Conservation (phyloP, 2,888 invertebrate species). For the Mesorhabditis sp. region DNA sequence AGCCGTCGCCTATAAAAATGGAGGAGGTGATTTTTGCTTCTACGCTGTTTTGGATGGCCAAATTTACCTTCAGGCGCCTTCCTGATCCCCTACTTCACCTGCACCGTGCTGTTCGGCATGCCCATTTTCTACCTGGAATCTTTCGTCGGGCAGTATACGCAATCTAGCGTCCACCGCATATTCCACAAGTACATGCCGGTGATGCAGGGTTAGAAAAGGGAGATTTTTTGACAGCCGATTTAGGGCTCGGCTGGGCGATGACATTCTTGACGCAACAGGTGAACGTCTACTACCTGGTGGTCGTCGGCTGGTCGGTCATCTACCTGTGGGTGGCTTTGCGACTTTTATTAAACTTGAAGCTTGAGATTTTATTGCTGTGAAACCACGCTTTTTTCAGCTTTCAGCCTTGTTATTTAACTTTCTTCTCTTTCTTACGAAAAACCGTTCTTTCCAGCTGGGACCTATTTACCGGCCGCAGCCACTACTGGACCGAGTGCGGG, state of each 20-base stretch:
- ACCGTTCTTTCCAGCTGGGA: neutral
- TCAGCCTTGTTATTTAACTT: too few relatives aligned
- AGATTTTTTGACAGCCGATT: neutral
- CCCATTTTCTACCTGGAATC: constrained; percentile 58
- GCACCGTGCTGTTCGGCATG: constrained; percentile 57
- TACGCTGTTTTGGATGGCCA: too few relatives aligned
- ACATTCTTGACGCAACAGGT: constrained; percentile 89
- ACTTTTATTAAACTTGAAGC: too few relatives aligned
- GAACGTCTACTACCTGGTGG: constrained; percentile 90
- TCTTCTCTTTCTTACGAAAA: too few relatives aligned
- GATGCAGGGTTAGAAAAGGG: neutral
- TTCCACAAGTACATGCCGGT: neutral
- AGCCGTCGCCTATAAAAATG: constrained; percentile 43
- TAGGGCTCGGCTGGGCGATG: constrained; percentile 80
- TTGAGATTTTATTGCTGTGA: too few relatives aligned
- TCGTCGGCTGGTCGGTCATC: constrained; percentile 88
- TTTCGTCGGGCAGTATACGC: constrained; percentile 52
- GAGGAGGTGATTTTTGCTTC: too few relatives aligned
- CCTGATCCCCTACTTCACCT: constrained; percentile 58
- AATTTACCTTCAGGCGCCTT: constrained; percentile 58
- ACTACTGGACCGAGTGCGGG: constrained; percentile 21
- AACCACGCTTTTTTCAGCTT: too few relatives aligned
- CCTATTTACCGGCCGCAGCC: constrained; percentile 17
- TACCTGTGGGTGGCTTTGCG: constrained; percentile 65
- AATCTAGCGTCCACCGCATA: neutral